Evolutionary conservation across 53 echinoderm and acorn worm genomes (phyloP), one percentile per base, ranked within the genome.

Genomic region (Luidia sarsii): DNA sequence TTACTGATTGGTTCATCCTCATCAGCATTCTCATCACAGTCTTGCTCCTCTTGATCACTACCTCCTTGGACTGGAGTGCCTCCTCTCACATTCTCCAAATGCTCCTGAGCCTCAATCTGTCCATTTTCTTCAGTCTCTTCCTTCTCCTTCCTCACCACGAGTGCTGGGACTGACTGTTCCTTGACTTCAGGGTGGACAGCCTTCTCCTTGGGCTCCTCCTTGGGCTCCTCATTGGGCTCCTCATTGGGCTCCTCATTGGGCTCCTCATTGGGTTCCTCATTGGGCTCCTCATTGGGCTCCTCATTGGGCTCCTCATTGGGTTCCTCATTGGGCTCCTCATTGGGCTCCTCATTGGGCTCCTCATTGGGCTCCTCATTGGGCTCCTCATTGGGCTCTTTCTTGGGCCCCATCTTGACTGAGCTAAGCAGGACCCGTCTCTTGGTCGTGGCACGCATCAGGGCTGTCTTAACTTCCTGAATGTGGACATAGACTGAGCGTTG

Each of bases 391-490:
- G 25, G 31, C 29, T 24, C n/a, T n/a, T n/a, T n/a, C 36, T 19
- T 67, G 37, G 35, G n/a, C 7, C 46, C 54, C 1, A 21, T 32
- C 39, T 68, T 50, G 30, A 24, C 25, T 0, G 35, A 20, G 11
- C 20, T 21, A 34, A 50, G 20, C 21, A 50, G 13, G 14, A 69
- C 70, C 37, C 61, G 45, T 4, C 6, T 23, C 3, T 7, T 43
- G 59, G 30, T 41, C 3, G 72, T 50, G 16, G 32, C 61, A 0
- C 60, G 59, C 61, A 77, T 92, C 27, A 95, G 54, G 7, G 67
- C 36, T 16, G 87, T 83, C 18, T 87, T 75, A 5, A 95, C 68
- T 41, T 92, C 95, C 41, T 75, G 80, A 31, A 95, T 87, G 32
- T 80, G 75, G 13, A 81, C 53, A 29, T 89, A 95, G 16, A 92